Evolutionary conservation across 2,888 invertebrate species (phyloP), one percentile per base, ranked within the genome.

Genomic region (Pseudanteris insignis): DNA sequence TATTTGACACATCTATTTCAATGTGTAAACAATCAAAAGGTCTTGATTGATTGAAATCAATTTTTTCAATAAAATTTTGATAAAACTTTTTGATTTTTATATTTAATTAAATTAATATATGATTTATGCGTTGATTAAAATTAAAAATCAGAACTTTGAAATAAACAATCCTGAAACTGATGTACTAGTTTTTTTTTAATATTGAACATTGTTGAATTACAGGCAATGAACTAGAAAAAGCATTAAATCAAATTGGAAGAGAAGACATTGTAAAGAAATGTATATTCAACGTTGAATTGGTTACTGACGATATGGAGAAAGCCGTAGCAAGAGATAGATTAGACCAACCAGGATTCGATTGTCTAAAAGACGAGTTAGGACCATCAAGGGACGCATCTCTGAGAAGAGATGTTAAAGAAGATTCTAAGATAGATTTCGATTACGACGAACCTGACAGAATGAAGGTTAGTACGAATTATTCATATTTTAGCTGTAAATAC

Each of bases 251-350:
- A 74, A 92, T 94, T 44, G 88, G 88, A 30, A 84, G 94, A 25
- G 88, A 88, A 64, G 94, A 94, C 79, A 91, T 94, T 67, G 89
- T 92, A 0, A 86, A 88, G 54, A 88, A 88, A 73, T 90, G 91
- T 77, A 88, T 80, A 66, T 84, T 86, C 69, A 89, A 89, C 72
- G 84, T 89, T n/a, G 89, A 89, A 73, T 80, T 88, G 10, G 90
- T 91, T 1, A 91, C 90, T 0, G 91, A 91, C 76, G 88, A 89
- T 70, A 85, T 84, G 5, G 80, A 81, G 60, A 81, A 81, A 67
- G 82, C 85, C 34, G 84, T 85, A 34, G 86, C 84, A 26, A 84
- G 84, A 73, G 85, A 82, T 38, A 81, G 77, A 66, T 73, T 82
- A 34, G 82, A 82, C 70, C 81, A 81, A 63, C 79, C 83, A 78